These are phyloP conservation scores for Chaetura pelagica DNA, from an alignment of 2,113 vertebrate genomes.

Conservation along the genomic window DNA sequence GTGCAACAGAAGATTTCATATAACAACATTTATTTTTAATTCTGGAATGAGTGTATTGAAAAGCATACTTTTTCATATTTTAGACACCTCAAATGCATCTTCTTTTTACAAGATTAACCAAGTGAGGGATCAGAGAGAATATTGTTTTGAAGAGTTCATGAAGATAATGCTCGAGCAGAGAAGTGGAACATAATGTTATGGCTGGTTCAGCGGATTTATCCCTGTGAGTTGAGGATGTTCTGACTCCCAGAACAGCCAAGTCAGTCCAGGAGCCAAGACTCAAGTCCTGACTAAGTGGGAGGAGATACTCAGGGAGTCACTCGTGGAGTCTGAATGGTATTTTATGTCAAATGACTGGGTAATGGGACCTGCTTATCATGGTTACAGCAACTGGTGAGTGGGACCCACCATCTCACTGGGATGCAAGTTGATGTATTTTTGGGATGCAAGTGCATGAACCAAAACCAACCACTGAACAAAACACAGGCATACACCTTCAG, in stretches of 20 bases:
- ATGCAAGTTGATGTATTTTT: neutral
- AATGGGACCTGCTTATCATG: accelerated
- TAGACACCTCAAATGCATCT: neutral
- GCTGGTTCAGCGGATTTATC: neutral
- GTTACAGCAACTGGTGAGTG: accelerated
- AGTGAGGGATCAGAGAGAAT: neutral
- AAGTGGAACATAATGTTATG: accelerated
- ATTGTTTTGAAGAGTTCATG: neutral
- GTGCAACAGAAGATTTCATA: neutral
- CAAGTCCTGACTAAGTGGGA: accelerated
- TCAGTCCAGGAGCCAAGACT: neutral
- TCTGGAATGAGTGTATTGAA: neutral
- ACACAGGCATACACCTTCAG: no score
- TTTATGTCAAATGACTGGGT: accelerated
- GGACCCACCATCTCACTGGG: accelerated
- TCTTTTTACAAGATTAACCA: neutral
- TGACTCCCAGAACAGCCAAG: neutral
- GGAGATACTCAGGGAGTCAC: accelerated
- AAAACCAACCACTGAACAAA: neutral
- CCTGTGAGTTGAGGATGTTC: accelerated
- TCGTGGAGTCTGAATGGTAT: accelerated
- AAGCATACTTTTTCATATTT: neutral
- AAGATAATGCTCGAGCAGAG: neutral
- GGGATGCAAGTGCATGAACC: neutral
- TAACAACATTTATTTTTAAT: neutral